Evolutionary conservation across 2,113 vertebrate genomes (phyloP).

Genomic region (Okapia johnstoni): DNA sequence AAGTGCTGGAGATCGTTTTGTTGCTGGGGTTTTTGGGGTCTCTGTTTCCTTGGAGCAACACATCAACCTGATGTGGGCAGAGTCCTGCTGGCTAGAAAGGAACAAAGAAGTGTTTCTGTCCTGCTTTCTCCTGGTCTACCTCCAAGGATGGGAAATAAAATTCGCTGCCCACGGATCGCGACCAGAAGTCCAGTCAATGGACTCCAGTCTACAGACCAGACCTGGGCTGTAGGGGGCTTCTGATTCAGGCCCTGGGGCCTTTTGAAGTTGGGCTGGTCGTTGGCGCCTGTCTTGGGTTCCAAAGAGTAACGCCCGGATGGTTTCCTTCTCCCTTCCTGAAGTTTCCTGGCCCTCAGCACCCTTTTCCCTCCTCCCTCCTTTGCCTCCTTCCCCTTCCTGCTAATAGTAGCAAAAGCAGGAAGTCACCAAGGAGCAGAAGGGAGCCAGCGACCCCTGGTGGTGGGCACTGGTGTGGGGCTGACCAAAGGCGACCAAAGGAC

Average conservation of each 20-base stretch:
- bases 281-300: not conserved
- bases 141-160: not conserved
- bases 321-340: not conserved
- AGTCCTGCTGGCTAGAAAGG: not conserved
- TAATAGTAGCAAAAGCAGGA: not conserved
- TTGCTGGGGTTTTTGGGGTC: not conserved
- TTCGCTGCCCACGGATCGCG: accelerated
- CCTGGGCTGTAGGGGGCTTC: not conserved
- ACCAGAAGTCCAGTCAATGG: not conserved
- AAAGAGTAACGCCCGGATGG: not conserved
- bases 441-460: not conserved
- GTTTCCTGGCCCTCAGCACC: not conserved
- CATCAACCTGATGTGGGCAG: not conserved
- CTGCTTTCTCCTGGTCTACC: not conserved
- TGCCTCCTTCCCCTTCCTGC: not conserved
- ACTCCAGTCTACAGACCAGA: not conserved
- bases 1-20: not conserved
- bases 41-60: not conserved
- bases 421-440: not conserved
- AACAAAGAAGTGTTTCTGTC: not conserved
- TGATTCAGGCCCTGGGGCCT: not conserved
- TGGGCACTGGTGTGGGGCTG: not conserved
- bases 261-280: not conserved
- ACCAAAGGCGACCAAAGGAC: not conserved
- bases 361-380: not conserved